Evolutionary conservation across 2,113 vertebrate genomes (phyloP), one percentile per base, ranked within the genome.

Genomic region (Pavo muticus): DNA sequence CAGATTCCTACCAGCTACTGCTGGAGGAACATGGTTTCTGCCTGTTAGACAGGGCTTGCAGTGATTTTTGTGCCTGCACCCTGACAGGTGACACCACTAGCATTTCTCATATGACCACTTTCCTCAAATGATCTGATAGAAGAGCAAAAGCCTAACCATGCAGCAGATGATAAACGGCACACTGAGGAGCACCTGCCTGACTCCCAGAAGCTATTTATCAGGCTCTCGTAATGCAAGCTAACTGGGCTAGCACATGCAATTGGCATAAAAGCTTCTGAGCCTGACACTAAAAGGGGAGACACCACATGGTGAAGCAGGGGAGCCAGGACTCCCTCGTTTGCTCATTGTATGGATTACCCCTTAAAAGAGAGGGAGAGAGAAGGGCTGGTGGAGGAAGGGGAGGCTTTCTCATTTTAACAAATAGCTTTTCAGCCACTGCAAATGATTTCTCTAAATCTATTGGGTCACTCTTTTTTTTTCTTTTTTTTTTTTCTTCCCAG

Each of bases 191-290:
- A 3, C 83, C 85, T 78, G 91, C 88, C 82, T 48, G 75, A 48
- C 90, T 88, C 91, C 90, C 85, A 87, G 88, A 88, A 94, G 93
- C 91, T 71, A 92, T 93, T 93, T 91, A 52, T 88, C 92, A 95
- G 87, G 64, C 78, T 88, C 73, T 93, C 48, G 68, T 91, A 87
- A 92, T 93, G 89, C 89, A 93, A 88, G 94, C 88, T 77, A 96
- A 86, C 88, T 89, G 91, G 56, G 73, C 67, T 63, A 94, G 90
- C 85, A 78, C 96, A 94, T 87, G 96, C 94, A 94, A 91, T 63
- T 74, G 83, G 91, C 87, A 90, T 77, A 96, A 82, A 56, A 78
- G 76, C 93, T 77, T 86, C 64, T 40, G 75, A 90, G 85, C 77
- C 80, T 68, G 76, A 84, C 91, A 69, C 83, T 70, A 74, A 94